Percentiles rank a stretch among this genome's conserved stretches.
These are phyloP conservation scores for Meloidogyne exigua DNA, from an alignment of 1,140 invertebrate species.

Conservation along the genomic window DNA sequence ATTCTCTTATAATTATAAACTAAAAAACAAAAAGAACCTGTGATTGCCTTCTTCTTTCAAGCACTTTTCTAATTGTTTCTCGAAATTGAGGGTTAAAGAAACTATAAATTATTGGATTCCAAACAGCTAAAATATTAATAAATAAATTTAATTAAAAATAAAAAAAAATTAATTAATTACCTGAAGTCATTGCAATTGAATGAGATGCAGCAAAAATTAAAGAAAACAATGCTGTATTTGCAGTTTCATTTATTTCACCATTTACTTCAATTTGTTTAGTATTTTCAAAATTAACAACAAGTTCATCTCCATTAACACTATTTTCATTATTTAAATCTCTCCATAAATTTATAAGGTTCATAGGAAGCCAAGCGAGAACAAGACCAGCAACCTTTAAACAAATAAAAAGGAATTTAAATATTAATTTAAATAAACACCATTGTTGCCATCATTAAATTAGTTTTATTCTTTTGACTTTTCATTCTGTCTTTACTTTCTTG, in stretches of 20 bases:
- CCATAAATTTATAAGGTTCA: slow-evolving; percentile 67
- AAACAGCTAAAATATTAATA: slow-evolving; percentile 61
- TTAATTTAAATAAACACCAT: slow-evolving; percentile 33
- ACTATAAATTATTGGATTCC: slow-evolving; percentile 69
- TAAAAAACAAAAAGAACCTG: slow-evolving; percentile 6
- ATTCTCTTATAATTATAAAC: too few species aligned
- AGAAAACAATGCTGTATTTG: slow-evolving; percentile 47
- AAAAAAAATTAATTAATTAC: background rate
- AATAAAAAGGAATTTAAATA: slow-evolving; percentile 20
- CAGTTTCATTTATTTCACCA: background rate
- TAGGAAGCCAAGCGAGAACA: slow-evolving; percentile 67
- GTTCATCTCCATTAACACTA: background rate
- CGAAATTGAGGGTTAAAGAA: slow-evolving; percentile 64
- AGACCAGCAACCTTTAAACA: slow-evolving; percentile 51
- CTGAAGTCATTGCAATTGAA: slow-evolving; percentile 68
- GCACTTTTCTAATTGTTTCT: slow-evolving; percentile 36
- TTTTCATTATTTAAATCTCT: slow-evolving; percentile 46
- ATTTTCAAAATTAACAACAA: background rate
- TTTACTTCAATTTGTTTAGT: slow-evolving; percentile 1
- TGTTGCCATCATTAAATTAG: slow-evolving; percentile 56
- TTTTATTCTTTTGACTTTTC: slow-evolving; percentile 52
- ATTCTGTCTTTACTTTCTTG: slow-evolving; percentile 57
- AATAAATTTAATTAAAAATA: background rate
- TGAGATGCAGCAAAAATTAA: slow-evolving; percentile 67
- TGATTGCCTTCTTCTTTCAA: slow-evolving; percentile 21